phyloP scores from a whole-genome alignment of 2,888 invertebrate genomes.

The Cyaniris semiargus region DNA sequence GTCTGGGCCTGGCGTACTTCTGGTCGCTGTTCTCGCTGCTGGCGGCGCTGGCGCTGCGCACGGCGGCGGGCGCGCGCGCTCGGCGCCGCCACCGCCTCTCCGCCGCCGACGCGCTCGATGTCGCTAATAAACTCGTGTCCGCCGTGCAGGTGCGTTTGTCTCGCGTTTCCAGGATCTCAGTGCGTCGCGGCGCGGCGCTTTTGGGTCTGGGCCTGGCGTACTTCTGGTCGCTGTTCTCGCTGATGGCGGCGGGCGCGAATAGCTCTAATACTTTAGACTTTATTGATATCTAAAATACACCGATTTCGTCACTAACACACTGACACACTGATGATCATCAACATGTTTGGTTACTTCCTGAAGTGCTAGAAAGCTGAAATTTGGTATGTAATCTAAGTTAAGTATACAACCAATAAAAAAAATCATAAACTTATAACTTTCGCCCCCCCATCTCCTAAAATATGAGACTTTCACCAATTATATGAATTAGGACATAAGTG shows the following conservation, averaged over 20 bases:
- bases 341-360: too few species aligned
- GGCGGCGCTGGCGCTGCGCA: conserved; percentile 82
- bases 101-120: conserved; percentile 85
- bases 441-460: too few species aligned
- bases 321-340: too few species aligned
- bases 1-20: conserved; percentile 84
- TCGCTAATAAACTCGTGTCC: conserved; percentile 87
- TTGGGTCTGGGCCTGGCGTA: conserved; percentile 84
- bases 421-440: too few species aligned
- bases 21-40: conserved; percentile 83
- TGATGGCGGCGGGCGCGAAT: conserved; percentile 81
- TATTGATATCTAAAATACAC: too few species aligned
- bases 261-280: too few species aligned
- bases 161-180: not conserved
- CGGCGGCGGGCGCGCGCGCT: conserved; percentile 79
- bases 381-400: too few species aligned
- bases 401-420: too few species aligned
- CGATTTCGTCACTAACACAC: too few species aligned
- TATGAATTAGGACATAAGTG: too few species aligned
- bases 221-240: conserved; percentile 84
- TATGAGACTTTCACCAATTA: too few species aligned
- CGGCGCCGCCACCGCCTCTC: conserved; percentile 83
- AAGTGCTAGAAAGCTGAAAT: too few species aligned
- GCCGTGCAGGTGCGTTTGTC: conserved; percentile 82
- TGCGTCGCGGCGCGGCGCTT: conserved; percentile 49